Conservation (phyloP, 2,113 vertebrate genomes). For the Nycticebus coucang region DNA sequence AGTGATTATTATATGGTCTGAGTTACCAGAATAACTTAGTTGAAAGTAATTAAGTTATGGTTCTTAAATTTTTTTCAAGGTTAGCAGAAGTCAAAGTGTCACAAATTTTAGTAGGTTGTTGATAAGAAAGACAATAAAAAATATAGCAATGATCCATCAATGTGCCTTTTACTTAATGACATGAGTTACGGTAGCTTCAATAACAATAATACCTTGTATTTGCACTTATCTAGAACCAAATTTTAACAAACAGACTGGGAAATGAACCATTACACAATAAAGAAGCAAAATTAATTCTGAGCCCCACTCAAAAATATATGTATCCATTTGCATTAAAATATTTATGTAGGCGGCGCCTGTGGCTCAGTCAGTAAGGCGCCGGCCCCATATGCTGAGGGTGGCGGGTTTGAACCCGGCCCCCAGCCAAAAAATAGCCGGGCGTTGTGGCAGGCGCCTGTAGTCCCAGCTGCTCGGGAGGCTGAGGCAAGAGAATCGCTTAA, state of each 20-base stretch:
- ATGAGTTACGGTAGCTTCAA: neutral
- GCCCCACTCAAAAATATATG: neutral
- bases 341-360: too few relatives aligned
- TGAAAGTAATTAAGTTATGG: constrained; percentile 14
- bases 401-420: too few relatives aligned
- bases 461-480: too few relatives aligned
- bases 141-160: constrained; percentile 44
- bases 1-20: neutral
- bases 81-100: constrained; percentile 66
- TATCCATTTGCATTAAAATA: neutral
- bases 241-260: constrained; percentile 38
- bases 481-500: too few relatives aligned
- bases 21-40: neutral
- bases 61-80: neutral
- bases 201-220: constrained; percentile 13
- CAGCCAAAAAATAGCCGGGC: too few relatives aligned
- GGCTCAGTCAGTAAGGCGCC: too few relatives aligned
- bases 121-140: constrained; percentile 59
- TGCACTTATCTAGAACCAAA: neutral
- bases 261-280: constrained; percentile 58
- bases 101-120: constrained; percentile 67
- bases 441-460: too few relatives aligned
- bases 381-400: too few relatives aligned
- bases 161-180: neutral
- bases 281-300: constrained; percentile 58